Percentiles rank a stretch among this genome's conserved stretches.
These are phyloP conservation scores for Leptopilina syphax DNA, from an alignment of 2,888 invertebrate genomes.

Conservation along the genomic window DNA sequence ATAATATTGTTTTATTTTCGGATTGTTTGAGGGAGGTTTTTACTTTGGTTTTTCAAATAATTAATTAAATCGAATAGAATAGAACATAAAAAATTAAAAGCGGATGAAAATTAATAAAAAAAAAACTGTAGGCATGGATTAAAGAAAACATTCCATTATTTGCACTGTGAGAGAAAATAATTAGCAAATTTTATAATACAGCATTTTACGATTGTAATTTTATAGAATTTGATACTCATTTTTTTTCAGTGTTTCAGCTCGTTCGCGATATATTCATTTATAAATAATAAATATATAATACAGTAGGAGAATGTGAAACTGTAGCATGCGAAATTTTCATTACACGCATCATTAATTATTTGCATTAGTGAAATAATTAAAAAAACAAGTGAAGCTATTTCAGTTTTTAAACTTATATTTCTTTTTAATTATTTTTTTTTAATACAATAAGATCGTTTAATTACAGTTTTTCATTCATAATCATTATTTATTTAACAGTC, in stretches of 20 bases:
- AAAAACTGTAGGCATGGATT: conserved; percentile 16
- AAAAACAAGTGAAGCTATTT: background rate
- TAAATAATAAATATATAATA: background rate
- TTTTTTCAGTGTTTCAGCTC: background rate
- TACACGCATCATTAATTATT: conserved; percentile 21
- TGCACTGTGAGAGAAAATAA: too few species aligned
- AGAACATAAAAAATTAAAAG: background rate
- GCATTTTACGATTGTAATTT: too few species aligned
- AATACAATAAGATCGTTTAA: too few species aligned
- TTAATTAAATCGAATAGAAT: too few species aligned
- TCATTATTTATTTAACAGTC: too few species aligned
- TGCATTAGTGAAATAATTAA: conserved; percentile 7
- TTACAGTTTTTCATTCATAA: too few species aligned
- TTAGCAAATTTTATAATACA: too few species aligned
- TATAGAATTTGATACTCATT: too few species aligned
- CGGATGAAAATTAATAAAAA: background rate
- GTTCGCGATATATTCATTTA: conserved; percentile 7
- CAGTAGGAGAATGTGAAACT: conserved; percentile 30
- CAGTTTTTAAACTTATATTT: background rate
- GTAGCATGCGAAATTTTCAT: conserved; percentile 34
- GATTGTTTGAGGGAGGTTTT: too few species aligned
- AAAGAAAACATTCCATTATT: background rate
- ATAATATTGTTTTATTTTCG: too few species aligned
- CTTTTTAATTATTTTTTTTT: background rate
- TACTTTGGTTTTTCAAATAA: too few species aligned